Conservation (phyloP, 1,140 invertebrate species). For the Aphelinus atriplicis region DNA sequence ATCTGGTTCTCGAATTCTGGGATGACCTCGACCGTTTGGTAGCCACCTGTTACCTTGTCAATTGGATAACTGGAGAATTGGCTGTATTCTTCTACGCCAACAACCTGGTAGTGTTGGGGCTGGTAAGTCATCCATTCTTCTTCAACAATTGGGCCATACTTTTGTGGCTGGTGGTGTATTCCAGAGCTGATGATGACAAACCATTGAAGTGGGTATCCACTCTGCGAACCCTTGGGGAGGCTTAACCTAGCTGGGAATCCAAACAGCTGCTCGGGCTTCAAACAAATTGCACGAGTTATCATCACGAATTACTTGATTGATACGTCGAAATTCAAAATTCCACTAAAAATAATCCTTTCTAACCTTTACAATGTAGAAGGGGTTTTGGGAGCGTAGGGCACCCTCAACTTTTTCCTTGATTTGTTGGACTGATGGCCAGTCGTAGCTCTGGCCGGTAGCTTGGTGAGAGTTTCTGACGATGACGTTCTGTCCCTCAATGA, state of each 20-base stretch:
- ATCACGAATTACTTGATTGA: neutral
- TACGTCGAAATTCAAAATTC: neutral
- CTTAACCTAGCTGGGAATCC: conserved; percentile 71
- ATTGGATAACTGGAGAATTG: conserved; percentile 44
- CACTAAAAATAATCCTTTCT: conserved; percentile 36
- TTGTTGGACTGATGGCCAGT: conserved; percentile 72
- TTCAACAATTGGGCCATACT: conserved; percentile 53
- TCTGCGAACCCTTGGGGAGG: conserved; percentile 68
- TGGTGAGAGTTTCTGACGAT: conserved; percentile 75
- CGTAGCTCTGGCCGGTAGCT: conserved; percentile 71
- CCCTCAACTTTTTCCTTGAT: conserved; percentile 67
- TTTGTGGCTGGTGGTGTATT: conserved; percentile 48
- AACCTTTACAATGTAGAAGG: conserved; percentile 65
- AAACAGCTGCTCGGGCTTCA: conserved; percentile 63
- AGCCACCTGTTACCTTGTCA: conserved; percentile 38
- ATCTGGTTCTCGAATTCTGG: conserved; percentile 46
- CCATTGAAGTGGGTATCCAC: conserved; percentile 71
- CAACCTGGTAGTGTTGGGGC: conserved; percentile 52
- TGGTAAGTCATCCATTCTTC: conserved; percentile 53
- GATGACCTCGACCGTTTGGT: conserved; percentile 53
- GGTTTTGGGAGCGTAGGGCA: conserved; percentile 61
- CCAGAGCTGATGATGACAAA: conserved; percentile 70
- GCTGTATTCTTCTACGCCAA: conserved; percentile 55
- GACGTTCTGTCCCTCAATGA: conserved; percentile 73
- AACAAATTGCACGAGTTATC: conserved; percentile 14